Base-by-base conservation (phyloP, 2,888 invertebrate genomes). In the Alentia gelatinosa region DNA sequence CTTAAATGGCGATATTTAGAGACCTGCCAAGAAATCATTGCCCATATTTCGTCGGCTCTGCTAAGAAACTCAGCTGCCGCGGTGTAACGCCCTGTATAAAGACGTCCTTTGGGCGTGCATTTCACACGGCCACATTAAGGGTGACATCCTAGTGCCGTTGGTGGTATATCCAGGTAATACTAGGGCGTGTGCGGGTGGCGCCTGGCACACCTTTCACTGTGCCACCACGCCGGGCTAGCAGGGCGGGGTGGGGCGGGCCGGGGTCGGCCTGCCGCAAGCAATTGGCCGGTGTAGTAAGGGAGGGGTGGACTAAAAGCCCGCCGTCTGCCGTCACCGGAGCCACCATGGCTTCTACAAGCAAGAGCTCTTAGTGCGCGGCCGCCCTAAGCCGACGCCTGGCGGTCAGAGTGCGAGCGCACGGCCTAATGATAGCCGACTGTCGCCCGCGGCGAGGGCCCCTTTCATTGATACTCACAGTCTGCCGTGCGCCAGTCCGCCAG, bases 371-470 rank as follows among this genome's bases (percentile, higher is more conserved):
- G 39, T n/a, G 79, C 30, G 33, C 74, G 30, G 9, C 47, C 74
- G 30, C 15, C 74, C 74, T 33, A 9, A 9, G 9, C 47, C 47
- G 19, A 9, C n/a, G n/a, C n/a, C n/a, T n/a, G n/a, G 19, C 63
- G 35, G 79, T 39, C 79, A 79, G 37, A 19, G 79, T 37, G 12
- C 19, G 35, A n/a, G 7, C 30, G 26, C 12, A 30, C 68, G 68
- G 68, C 68, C 68, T 79, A 79, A 79, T 79, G 79, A 35, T 35
- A 79, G 79, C 79, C 1, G 37, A 33, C 79, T 35, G 79, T 39
- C 35, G 79, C 79, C 79, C 39, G 79, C 23, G 79, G 79, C 79
- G 35, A 79, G 39, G 37, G 79, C 79, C 79, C 79, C 79, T 35
- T 37, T 39, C 79, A 79, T 35, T 79, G 79, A 33, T 79, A 79